Evolutionary conservation across 2,797 vertebrate genomes (phyloP), one percentile per base, ranked within the genome.

Genomic region (Liasis olivaceus): DNA sequence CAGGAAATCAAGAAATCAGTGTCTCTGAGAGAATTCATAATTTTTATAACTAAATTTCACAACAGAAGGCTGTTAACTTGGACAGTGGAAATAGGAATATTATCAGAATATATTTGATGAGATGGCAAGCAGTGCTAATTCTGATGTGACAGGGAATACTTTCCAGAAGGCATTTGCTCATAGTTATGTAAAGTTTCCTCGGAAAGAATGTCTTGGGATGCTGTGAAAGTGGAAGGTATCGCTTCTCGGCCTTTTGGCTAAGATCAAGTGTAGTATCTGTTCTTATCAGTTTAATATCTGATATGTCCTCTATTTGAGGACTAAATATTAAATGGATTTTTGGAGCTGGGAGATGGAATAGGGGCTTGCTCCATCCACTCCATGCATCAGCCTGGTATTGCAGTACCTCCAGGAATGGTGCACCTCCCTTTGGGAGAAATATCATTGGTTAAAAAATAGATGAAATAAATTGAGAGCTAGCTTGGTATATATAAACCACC

Each of bases 271-370:
- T 81, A 81, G 72, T 81, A 87, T 87, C 60, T 88, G 60, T 88
- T 93, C 87, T 91, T 96, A 96, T 96, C 95, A 96, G 95, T 96
- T 96, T 97, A 97, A 96, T 96, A 96, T 95, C 95, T 96, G 95
- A 95, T 95, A 95, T 92, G 93, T 95, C 93, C 93, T 93, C 93
- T 96, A 94, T 84, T 93, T 86, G 95, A 93, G 95, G 93, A 95
- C 95, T 93, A 96, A 93, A 96, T 96, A 95, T 96, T 96, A 96
- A 96, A 96, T 96, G 94, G 94, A 95, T 95, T 96, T 96, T 96
- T 96, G 96, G 94, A 94, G 17, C 64, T 58, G 95, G 95, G 96
- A 96, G 95, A 94, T 96, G 95, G 96, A 96, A 96, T 92, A 96
- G 95, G 2, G 17, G 0, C 42, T 51, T 51, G 66, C 54, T 85